Conservation (phyloP, 1,140 invertebrate genomes). For the Linepithema humile region DNA sequence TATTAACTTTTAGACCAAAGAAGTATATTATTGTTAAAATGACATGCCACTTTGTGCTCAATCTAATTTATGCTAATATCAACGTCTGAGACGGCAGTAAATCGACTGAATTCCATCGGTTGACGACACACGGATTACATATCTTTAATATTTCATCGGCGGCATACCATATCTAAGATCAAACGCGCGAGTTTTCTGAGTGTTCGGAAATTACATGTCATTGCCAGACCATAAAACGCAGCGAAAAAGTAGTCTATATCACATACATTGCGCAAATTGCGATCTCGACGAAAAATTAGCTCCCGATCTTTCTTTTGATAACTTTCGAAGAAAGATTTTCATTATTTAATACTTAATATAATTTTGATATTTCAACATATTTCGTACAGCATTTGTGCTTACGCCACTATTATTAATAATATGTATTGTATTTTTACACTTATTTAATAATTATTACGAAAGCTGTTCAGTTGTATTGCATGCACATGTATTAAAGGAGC, state of each 20-base stretch:
- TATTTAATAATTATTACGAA: neutral
- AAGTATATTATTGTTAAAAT: neutral
- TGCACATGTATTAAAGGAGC: neutral
- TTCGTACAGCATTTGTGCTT: neutral
- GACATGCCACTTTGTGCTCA: no score
- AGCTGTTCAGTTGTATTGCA: neutral
- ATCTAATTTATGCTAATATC: neutral
- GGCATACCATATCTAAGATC: conserved; percentile 21
- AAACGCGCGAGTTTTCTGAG: conserved; percentile 36
- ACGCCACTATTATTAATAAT: neutral
- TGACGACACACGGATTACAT: conserved; percentile 31
- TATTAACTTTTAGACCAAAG: neutral
- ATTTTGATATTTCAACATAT: neutral
- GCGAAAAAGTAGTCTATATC: conserved; percentile 35
- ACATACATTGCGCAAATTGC: neutral
- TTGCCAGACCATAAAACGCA: conserved; percentile 57
- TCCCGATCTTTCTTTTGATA: conserved; percentile 9
- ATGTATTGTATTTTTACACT: conserved; percentile 1
- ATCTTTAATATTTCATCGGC: conserved; percentile 32
- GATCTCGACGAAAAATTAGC: conserved; percentile 45
- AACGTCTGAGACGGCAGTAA: conserved; percentile 6
- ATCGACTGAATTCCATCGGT: conserved; percentile 8
- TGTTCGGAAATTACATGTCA: conserved; percentile 67
- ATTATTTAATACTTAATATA: no score
- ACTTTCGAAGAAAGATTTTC: neutral